Conservation (phyloP, 1,140 invertebrate genomes). For the Drosophila orena region DNA sequence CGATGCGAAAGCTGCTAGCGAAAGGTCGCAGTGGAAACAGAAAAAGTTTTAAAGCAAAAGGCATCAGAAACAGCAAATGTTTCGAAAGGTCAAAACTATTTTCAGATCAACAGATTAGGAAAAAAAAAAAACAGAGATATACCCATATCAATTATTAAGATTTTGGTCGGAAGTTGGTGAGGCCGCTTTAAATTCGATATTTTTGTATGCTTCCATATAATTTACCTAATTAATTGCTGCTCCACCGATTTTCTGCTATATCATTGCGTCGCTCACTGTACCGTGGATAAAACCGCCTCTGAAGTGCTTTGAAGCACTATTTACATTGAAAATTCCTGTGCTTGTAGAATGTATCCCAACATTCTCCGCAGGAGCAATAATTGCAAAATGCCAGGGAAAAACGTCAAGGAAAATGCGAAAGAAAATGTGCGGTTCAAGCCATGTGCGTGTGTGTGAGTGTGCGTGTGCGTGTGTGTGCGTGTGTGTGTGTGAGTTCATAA, state of each 20-base stretch:
- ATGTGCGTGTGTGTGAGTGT: slow-evolving; percentile 6
- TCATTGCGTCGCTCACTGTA: neutral
- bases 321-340: slow-evolving; percentile 48
- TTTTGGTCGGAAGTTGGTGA: no score
- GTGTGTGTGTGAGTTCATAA: neutral
- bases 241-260: neutral
- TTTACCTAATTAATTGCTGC: neutral
- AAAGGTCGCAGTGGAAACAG: slow-evolving; percentile 23
- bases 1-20: slow-evolving; percentile 28
- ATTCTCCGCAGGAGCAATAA: slow-evolving; percentile 53
- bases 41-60: slow-evolving; percentile 6
- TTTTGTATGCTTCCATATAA: neutral
- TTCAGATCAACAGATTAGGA: neutral
- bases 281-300: neutral
- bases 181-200: no score
- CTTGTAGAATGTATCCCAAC: slow-evolving; percentile 31
- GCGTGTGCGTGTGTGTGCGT: no score
- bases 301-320: slow-evolving; percentile 29
- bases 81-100: neutral
- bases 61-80: neutral
- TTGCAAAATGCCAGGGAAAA: slow-evolving; percentile 61
- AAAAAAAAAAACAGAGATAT: no score
- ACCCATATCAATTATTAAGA: no score
- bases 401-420: slow-evolving; percentile 19
- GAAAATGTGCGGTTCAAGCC: slow-evolving; percentile 7